phyloP scores from a whole-genome alignment of 2,888 invertebrate species.

The Aspidiotus destructor region DNA sequence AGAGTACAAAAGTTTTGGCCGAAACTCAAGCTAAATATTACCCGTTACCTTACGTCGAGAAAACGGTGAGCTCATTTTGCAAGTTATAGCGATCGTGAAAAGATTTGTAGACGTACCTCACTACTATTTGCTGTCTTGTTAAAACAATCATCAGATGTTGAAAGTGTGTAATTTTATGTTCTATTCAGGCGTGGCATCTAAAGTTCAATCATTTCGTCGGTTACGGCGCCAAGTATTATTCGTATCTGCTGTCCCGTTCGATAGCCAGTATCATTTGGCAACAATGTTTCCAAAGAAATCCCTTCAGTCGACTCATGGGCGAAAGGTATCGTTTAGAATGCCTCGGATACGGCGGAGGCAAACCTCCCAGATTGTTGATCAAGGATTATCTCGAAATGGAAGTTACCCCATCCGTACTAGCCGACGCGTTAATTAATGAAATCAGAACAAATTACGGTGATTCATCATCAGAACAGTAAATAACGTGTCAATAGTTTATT shows the following conservation, averaged over 20 bases:
- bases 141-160: too few species aligned
- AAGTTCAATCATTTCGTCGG: constrained; percentile 93
- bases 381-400: constrained; percentile 66
- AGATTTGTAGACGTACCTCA: background rate
- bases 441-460: constrained; percentile 31
- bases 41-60: constrained; percentile 71
- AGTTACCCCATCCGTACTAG: constrained; percentile 65
- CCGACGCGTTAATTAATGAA: constrained; percentile 57
- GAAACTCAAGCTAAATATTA: constrained; percentile 74
- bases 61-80: constrained; percentile 55
- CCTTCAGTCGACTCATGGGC: constrained; percentile 66
- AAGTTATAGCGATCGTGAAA: too few species aligned
- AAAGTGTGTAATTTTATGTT: constrained; percentile 5
- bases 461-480: background rate
- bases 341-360: constrained; percentile 77
- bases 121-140: too few species aligned
- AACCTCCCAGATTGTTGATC: constrained; percentile 67
- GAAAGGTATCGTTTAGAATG: constrained; percentile 66
- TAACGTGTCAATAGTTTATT: too few species aligned
- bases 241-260: constrained; percentile 89
- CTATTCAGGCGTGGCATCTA: constrained; percentile 76
- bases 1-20: constrained; percentile 64
- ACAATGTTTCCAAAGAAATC: constrained; percentile 66
- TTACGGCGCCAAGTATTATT: constrained; percentile 97
- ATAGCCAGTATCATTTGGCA: constrained; percentile 91